phyloP scores from a whole-genome alignment of 2,113 vertebrate genomes.

The Phrynocephalus versicolor region DNA sequence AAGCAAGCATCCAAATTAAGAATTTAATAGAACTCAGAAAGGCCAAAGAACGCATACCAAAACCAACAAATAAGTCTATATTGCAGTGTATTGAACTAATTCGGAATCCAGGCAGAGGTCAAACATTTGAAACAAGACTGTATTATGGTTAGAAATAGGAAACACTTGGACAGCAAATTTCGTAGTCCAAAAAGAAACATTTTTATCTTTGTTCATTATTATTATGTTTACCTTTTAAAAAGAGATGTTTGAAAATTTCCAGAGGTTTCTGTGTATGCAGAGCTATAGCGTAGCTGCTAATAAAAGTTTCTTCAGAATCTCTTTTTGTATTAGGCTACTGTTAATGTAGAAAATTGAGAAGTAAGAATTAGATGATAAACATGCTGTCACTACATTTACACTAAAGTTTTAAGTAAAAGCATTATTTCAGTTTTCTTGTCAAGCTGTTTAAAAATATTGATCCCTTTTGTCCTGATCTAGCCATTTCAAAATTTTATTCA shows the following conservation, averaged over 20 bases:
- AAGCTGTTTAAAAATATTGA: constrained; percentile 38
- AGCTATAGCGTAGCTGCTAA: not conserved
- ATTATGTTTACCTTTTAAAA: not conserved
- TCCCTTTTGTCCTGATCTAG: constrained; percentile 1
- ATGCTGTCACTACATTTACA: not conserved
- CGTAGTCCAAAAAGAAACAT: too few species aligned
- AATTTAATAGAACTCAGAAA: not conserved
- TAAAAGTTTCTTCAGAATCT: not conserved
- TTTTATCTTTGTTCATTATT: not conserved
- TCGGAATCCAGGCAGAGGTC: constrained; percentile 17
- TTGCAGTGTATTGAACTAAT: not conserved
- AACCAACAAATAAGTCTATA: not conserved
- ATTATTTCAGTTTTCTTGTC: constrained; percentile 16
- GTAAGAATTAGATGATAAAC: constrained; percentile 1
- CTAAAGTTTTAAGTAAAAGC: not conserved
- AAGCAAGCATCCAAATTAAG: constrained; percentile 29
- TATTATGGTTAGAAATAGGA: too few species aligned
- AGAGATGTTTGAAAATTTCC: constrained; percentile 4
- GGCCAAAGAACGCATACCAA: not conserved
- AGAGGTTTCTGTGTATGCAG: not conserved
- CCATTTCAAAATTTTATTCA: constrained; percentile 28
- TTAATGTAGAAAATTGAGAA: constrained; percentile 30
- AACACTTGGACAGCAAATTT: too few species aligned
- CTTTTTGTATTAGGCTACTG: not conserved
- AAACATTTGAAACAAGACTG: constrained; percentile 9